Base-by-base conservation (phyloP, 64 coral and sea anemone species). In the Acropora tenuis region DNA sequence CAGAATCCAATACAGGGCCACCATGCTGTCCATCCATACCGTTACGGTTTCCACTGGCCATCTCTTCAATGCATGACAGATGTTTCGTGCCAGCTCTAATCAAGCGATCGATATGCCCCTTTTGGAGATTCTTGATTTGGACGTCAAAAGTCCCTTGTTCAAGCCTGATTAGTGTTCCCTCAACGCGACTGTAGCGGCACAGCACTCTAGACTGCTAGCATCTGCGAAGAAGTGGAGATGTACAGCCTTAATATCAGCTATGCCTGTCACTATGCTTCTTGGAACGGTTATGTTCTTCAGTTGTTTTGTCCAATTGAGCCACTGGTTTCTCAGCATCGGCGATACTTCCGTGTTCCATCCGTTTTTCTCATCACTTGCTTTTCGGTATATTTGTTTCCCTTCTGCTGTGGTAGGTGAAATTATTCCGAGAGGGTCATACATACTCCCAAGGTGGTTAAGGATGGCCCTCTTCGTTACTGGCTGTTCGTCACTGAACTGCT, bases 1-100 rank as follows among this genome's bases (percentile, higher is more conserved):
- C 12, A 76, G 69, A 52, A 94, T 94, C 88, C 88, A 87, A 60
- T 90, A 94, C 17, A 94, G 47, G 30, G 93, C 93, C 9, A 86
- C 60, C 49, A 90, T 78, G 61, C 88, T 94, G n/a, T n/a, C n/a
- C n/a, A n/a, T n/a, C n/a, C n/a, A n/a, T n/a, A n/a, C n/a, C n/a
- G n/a, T n/a, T n/a, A n/a, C n/a, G n/a, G n/a, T n/a, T n/a, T n/a
- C n/a, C n/a, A n/a, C n/a, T n/a, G n/a, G n/a, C n/a, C n/a, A n/a
- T n/a, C n/a, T n/a, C n/a, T n/a, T n/a, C n/a, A n/a, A n/a, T n/a
- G n/a, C n/a, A n/a, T n/a, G n/a, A n/a, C n/a, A n/a, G n/a, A n/a
- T n/a, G n/a, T n/a, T n/a, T n/a, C n/a, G n/a, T n/a, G n/a, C n/a
- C n/a, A n/a, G n/a, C n/a, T n/a, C n/a, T n/a, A n/a, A n/a, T n/a